A percentile compares a stretch with the other conserved stretches of the same genome.
Evolutionary conservation across 2,797 vertebrate genomes (phyloP).

Genomic region (Gymnocypris eckloni): DNA sequence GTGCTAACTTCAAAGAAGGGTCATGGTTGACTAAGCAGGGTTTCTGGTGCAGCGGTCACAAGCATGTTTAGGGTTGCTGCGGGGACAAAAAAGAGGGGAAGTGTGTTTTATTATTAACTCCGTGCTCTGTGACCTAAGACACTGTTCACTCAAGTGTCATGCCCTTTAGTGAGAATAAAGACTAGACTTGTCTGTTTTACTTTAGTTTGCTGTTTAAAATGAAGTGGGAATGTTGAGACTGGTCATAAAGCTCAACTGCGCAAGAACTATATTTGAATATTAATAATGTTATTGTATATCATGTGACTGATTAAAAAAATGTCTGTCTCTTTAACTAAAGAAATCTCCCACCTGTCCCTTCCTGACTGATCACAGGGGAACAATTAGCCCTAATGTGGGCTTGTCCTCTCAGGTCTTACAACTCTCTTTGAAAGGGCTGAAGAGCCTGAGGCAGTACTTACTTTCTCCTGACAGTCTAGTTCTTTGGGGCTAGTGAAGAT

Average conservation of each 20-base stretch:
- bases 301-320: not conserved
- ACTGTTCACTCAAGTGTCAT: constrained; percentile 38
- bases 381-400: constrained; percentile 27
- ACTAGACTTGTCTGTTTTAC: constrained; percentile 20
- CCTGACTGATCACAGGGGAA: constrained; percentile 20
- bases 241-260: not conserved
- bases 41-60: constrained; percentile 51
- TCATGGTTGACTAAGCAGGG: constrained; percentile 22
- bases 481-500: constrained; percentile 14
- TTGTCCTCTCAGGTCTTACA: constrained; percentile 18
- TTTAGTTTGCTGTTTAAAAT: constrained; percentile 10
- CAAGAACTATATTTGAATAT: not conserved
- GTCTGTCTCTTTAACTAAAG: not conserved
- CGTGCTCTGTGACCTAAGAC: constrained; percentile 55
- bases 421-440: not conserved
- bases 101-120: constrained; percentile 69
- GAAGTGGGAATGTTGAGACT: not conserved
- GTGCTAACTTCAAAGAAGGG: constrained; percentile 44
- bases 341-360: constrained; percentile 1
- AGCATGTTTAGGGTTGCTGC: constrained; percentile 54
- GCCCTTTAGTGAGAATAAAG: constrained; percentile 21
- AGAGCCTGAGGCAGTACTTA: constrained; percentile 20
- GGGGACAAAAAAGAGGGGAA: constrained; percentile 51
- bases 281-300: not conserved
- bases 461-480: constrained; percentile 14